These are phyloP conservation scores for Bemisia tabaci DNA, from an alignment of 1,140 invertebrate species.

Conservation along the genomic window DNA sequence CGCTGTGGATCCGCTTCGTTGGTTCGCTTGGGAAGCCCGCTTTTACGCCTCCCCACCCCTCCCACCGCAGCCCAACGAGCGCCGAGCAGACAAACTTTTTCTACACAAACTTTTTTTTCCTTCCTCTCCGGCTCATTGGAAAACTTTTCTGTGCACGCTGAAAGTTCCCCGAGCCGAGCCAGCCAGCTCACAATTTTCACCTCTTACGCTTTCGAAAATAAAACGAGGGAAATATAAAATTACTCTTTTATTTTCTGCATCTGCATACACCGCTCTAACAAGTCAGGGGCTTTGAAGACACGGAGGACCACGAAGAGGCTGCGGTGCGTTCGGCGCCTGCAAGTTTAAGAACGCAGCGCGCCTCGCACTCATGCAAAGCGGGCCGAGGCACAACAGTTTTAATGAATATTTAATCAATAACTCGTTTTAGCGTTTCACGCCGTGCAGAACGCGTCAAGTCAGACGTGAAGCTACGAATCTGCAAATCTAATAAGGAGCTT, in stretches of 20 bases:
- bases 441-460: background rate
- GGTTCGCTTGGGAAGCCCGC: background rate
- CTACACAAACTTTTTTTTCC: background rate
- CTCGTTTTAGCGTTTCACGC: background rate
- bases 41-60: background rate
- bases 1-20: background rate
- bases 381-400: background rate
- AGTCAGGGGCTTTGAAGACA: background rate
- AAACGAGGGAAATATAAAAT: background rate
- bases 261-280: background rate
- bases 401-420: conserved; percentile 1
- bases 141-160: background rate
- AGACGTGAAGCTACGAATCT: background rate
- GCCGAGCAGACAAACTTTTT: background rate
- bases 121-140: background rate
- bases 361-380: too few species aligned
- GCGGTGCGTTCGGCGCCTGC: background rate
- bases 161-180: background rate
- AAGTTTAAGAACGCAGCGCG: background rate
- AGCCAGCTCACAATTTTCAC: background rate
- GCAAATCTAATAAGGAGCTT: background rate
- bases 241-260: background rate
- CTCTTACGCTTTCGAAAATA: background rate
- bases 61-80: background rate
- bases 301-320: background rate